These are phyloP conservation scores for Andrena praecox DNA, from an alignment of 2,888 invertebrate species.

Conservation along the genomic window DNA sequence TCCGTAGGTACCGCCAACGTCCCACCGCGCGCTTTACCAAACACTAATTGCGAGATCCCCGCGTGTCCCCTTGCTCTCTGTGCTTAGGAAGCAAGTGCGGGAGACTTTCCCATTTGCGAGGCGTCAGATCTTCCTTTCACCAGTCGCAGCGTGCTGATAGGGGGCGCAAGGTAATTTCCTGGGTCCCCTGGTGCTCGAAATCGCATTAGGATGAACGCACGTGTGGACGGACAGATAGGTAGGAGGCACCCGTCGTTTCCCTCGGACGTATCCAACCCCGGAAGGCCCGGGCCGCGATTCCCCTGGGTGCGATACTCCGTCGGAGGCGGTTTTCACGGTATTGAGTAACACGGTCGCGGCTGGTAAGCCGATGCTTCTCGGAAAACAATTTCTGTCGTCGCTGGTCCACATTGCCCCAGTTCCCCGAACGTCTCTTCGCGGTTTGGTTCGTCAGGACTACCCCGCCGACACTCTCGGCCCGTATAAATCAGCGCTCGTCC, in stretches of 20 bases:
- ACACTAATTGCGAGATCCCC: no score
- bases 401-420: conserved; percentile 31
- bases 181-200: background rate
- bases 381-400: conserved; percentile 65
- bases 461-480: conserved; percentile 24
- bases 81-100: no score
- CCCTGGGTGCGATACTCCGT: conserved; percentile 65
- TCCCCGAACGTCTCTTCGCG: conserved; percentile 36
- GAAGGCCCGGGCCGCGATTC: conserved; percentile 50
- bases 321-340: conserved; percentile 31
- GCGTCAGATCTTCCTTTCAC: no score
- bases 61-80: no score
- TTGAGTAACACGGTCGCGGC: conserved; percentile 59
- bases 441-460: conserved; percentile 30
- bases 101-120: no score
- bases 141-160: background rate
- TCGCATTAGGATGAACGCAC: background rate
- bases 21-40: no score
- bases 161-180: conserved; percentile 33
- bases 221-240: conserved; percentile 4
- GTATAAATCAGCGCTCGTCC: conserved; percentile 42
- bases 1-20: no score
- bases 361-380: conserved; percentile 49
- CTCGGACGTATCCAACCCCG: conserved; percentile 38
- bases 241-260: conserved; percentile 33